These are phyloP conservation scores for Hoplodrina ambigua DNA, from an alignment of 2,888 invertebrate species.

Conservation along the genomic window DNA sequence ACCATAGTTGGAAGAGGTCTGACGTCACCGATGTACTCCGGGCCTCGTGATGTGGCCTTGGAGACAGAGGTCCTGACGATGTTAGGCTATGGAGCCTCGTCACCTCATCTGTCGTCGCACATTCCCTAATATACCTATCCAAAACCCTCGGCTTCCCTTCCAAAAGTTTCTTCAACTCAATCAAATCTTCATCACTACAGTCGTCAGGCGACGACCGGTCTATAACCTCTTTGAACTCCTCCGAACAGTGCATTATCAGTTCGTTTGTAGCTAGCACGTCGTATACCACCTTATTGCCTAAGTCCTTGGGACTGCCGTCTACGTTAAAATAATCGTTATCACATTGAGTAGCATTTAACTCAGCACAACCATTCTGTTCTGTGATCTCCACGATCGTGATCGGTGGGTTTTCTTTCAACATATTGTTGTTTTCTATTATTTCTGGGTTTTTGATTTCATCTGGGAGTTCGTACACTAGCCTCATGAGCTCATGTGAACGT, in stretches of 20 bases:
- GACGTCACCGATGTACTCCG: slow-evolving; percentile 94
- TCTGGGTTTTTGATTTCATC: slow-evolving; percentile 79
- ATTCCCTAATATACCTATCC: slow-evolving; percentile 94
- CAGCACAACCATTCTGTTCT: slow-evolving; percentile 88
- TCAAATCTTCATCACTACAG: slow-evolving; percentile 84
- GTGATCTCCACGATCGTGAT: slow-evolving; percentile 86
- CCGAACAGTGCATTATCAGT: slow-evolving; percentile 78
- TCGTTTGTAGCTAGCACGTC: slow-evolving; percentile 81
- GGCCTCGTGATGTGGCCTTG: slow-evolving; percentile 87
- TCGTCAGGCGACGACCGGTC: slow-evolving; percentile 84
- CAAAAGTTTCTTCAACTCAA: slow-evolving; percentile 81
- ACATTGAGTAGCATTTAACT: slow-evolving; percentile 76
- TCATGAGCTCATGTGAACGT: slow-evolving; percentile 84
- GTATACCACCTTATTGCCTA: slow-evolving; percentile 85
- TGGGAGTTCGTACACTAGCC: slow-evolving; percentile 87
- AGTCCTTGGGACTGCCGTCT: slow-evolving; percentile 79
- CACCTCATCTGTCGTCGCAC: slow-evolving; percentile 92
- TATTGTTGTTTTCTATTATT: slow-evolving; percentile 82
- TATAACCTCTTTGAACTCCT: slow-evolving; percentile 83
- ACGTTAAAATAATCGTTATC: slow-evolving; percentile 79
- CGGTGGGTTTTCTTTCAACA: slow-evolving; percentile 87
- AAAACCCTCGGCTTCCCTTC: slow-evolving; percentile 92
- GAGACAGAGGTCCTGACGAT: slow-evolving; percentile 87
- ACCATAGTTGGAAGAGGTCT: slow-evolving; percentile 96
- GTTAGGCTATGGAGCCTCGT: slow-evolving; percentile 91